Percentiles rank a stretch among this genome's conserved stretches.
phyloP scores from a whole-genome alignment of 1,140 invertebrate genomes.

The Caenorhabditis brenneri region DNA sequence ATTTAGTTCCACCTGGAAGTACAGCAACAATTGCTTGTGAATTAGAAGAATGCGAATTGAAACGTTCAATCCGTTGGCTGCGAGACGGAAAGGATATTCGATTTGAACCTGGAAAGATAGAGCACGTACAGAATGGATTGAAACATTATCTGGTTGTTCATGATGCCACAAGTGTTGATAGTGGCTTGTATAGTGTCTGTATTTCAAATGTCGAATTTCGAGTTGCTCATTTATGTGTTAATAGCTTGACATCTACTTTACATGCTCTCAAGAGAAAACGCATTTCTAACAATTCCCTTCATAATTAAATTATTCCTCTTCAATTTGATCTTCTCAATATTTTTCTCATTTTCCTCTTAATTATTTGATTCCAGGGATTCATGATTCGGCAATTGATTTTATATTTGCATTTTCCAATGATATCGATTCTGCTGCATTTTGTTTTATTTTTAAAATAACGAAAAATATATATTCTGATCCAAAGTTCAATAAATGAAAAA shows the following conservation, averaged over 20 bases:
- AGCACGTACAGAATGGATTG: conserved; percentile 65
- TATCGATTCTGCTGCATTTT: not conserved
- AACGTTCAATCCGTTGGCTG: conserved; percentile 62
- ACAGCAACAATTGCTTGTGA: conserved; percentile 70
- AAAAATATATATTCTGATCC: too few species aligned
- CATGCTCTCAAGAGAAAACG: conserved; percentile 53
- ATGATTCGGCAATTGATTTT: too few species aligned
- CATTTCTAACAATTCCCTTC: conserved; percentile 56
- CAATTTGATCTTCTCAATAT: not conserved
- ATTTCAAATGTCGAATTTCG: conserved; percentile 65
- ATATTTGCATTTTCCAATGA: not conserved
- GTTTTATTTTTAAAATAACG: not conserved
- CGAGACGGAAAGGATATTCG: conserved; percentile 55
- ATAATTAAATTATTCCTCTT: conserved; percentile 34
- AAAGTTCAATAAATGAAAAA: not conserved
- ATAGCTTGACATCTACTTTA: conserved; percentile 52
- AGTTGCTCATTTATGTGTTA: conserved; percentile 68
- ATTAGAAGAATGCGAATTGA: conserved; percentile 59
- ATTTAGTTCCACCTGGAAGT: conserved; percentile 64
- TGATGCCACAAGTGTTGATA: conserved; percentile 61
- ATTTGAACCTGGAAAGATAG: conserved; percentile 61
- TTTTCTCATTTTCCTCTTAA: not conserved
- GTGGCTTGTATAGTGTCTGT: conserved; percentile 65
- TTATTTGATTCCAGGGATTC: not conserved
- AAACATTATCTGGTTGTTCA: conserved; percentile 70